Percentiles rank a stretch among this genome's conserved stretches.
Conservation (phyloP, 2,113 vertebrate genomes). For the Podocnemis expansa region DNA sequence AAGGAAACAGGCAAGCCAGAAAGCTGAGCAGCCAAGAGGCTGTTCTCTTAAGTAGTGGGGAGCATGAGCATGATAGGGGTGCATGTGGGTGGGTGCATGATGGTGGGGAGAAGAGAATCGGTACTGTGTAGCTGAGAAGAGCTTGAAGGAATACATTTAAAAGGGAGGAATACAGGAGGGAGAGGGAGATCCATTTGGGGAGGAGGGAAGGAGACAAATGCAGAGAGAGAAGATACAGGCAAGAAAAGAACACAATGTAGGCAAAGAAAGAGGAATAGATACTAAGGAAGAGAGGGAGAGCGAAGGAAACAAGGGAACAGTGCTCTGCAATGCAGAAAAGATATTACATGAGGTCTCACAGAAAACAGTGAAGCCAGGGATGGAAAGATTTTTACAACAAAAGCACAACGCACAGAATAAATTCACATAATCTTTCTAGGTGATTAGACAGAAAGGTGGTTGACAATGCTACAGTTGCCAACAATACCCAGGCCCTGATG, state of each 20-base stretch:
- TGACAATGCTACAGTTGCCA: not conserved
- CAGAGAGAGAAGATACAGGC: not conserved
- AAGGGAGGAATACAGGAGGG: not conserved
- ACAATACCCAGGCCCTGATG: not conserved
- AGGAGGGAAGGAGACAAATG: not conserved
- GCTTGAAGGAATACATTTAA: not conserved
- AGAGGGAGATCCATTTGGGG: not conserved
- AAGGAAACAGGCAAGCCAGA: not conserved
- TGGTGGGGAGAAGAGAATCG: not conserved
- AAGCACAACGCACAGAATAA: not conserved
- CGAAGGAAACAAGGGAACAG: not conserved
- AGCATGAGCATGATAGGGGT: not conserved
- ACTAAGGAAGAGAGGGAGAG: accelerated
- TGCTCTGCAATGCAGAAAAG: not conserved
- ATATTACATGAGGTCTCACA: not conserved
- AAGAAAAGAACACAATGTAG: not conserved
- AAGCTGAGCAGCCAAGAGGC: not conserved
- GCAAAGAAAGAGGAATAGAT: not conserved
- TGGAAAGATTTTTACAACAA: not conserved
- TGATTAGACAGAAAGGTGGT: not conserved
- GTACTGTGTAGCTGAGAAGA: not conserved
- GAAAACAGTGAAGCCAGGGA: not conserved
- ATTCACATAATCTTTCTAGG: not conserved
- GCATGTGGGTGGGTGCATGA: not conserved
- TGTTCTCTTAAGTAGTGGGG: not conserved